Conservation (phyloP, 64 coral and sea anemone genomes). For the Anthopleura sola region DNA sequence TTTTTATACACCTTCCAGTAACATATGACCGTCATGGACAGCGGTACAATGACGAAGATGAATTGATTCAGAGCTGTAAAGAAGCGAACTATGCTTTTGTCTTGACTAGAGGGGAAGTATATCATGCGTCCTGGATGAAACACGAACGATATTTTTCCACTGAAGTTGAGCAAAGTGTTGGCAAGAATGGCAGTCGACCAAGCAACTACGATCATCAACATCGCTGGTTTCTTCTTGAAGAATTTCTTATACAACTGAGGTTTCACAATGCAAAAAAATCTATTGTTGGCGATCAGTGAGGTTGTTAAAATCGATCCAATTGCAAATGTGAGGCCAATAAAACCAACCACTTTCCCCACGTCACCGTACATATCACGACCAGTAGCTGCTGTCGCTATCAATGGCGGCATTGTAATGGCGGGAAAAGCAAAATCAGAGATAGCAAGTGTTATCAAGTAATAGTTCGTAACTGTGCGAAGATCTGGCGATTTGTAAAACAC, state of each 20-base stretch:
- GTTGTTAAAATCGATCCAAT: constrained; percentile 18
- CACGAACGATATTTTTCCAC: background rate
- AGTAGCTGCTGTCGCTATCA: constrained; percentile 13
- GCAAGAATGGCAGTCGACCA: background rate
- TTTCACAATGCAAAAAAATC: constrained; percentile 29
- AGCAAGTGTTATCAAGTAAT: constrained; percentile 30
- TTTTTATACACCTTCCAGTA: background rate
- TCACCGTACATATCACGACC: constrained; percentile 8
- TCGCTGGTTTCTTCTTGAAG: background rate
- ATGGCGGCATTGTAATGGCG: constrained; percentile 2
- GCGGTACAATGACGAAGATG: background rate
- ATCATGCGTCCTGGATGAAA: background rate
- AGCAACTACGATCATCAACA: background rate
- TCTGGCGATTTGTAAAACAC: constrained; percentile 29
- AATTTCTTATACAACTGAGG: constrained; percentile 26
- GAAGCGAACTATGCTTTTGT: background rate
- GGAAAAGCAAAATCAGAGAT: constrained; percentile 12
- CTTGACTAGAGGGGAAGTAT: background rate
- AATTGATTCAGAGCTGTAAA: background rate
- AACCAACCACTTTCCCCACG: constrained; percentile 25
- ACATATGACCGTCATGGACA: background rate
- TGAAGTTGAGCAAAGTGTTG: background rate
- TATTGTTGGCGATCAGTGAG: constrained; percentile 26
- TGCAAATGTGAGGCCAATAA: constrained; percentile 1
- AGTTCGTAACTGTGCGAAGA: constrained; percentile 38